Evolutionary conservation across 1,140 invertebrate genomes (phyloP), one percentile per base, ranked within the genome.

Genomic region (Cryptotermes secundus): DNA sequence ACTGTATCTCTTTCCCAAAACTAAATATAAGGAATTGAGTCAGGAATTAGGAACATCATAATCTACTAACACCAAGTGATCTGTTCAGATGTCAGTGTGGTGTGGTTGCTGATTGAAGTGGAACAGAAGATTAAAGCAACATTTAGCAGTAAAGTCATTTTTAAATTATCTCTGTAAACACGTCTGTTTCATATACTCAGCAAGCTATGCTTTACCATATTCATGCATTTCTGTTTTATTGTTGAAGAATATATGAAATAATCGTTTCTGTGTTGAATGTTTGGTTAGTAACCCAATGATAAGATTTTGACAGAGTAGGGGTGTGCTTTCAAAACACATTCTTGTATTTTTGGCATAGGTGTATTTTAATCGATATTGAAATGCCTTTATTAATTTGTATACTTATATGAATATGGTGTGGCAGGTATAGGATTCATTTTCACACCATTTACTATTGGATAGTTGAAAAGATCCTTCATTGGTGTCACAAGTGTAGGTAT

Each of bases 71-170:
- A 59, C 6, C 53, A 3, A 59, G 53, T 72, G 59, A 72, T 72
- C 59, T 72, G 59, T 72, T 72, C 59, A 72, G n/a, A 31, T 72
- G 26, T 72, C 59, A 72, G 59, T 31, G 59, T 72, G n/a, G 59
- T 72, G 59, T 72, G 59, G 16, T 72, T 6, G n/a, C n/a, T n/a
- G 26, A 16, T 72, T 72, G 2, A 72, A 2, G 59, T n/a, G 7
- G n/a, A 72, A 72, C 59, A n/a, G 59, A 6, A 72, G 16, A 72
- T n/a, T n/a, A 72, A 59, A 72, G 59, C 59, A 6, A 72, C 31
- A 31, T 72, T 72, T 16, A 31, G 59, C 16, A 72, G 26, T 10
- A 31, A 10, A 31, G n/a, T 72, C 26, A 31, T 72, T 72, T 72
- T n/a, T 6, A n/a, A 72, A 72, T 6, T 3, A 31, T 72, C n/a